phyloP scores from a whole-genome alignment of 2,113 vertebrate species.

The Sylvia atricapilla region DNA sequence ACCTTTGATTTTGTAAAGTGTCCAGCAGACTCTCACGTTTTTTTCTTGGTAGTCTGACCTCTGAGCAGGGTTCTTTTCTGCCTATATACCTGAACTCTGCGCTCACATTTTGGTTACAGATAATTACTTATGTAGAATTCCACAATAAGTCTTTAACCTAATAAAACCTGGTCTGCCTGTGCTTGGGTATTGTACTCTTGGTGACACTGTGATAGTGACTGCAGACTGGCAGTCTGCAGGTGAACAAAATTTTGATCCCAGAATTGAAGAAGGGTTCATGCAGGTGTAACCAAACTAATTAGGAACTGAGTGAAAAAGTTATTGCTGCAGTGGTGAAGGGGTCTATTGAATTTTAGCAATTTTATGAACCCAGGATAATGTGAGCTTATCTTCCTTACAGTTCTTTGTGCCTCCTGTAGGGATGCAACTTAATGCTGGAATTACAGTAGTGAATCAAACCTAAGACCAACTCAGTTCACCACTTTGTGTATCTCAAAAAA shows the following conservation, averaged over 20 bases:
- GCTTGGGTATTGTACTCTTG: background rate
- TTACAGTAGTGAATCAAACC: background rate
- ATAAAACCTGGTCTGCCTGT: background rate
- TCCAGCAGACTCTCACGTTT: background rate
- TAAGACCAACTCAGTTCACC: background rate
- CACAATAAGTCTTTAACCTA: background rate
- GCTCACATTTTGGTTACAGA: background rate
- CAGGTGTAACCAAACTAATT: background rate
- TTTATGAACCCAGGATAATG: background rate
- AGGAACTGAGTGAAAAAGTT: background rate
- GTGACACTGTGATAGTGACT: background rate
- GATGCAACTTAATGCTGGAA: background rate
- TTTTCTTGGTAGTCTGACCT: background rate
- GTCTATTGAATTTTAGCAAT: background rate
- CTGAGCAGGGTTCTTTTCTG: background rate
- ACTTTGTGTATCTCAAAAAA: background rate
- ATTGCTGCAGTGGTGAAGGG: background rate
- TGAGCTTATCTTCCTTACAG: background rate
- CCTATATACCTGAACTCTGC: background rate
- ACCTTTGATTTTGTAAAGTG: background rate
- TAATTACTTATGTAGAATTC: background rate
- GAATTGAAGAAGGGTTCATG: background rate
- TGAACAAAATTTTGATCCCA: background rate
- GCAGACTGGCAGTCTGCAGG: background rate
- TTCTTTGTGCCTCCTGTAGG: background rate